Evolutionary conservation across 1,140 invertebrate species (phyloP).

Genomic region (Halesus radiatus): DNA sequence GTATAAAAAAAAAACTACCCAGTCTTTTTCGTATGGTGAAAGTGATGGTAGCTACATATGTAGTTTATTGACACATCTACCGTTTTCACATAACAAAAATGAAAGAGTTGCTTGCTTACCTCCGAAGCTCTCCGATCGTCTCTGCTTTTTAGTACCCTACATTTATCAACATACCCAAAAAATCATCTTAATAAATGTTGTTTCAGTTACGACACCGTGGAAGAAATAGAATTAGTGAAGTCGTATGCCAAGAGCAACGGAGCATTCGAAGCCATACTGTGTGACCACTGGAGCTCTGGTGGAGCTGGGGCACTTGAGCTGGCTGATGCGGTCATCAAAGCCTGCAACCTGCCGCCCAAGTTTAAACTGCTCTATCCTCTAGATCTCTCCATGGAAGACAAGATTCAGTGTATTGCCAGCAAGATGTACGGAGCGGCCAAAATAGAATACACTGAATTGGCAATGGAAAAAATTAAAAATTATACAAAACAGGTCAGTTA

Average conservation of each 20-base stretch:
- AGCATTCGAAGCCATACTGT: conserved; percentile 89
- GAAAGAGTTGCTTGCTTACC: too few relatives aligned
- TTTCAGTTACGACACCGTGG: conserved; percentile 85
- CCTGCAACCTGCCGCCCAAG: conserved; percentile 74
- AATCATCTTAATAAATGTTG: too few relatives aligned
- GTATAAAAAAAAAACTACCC: conserved; percentile 58
- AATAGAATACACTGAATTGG: conserved; percentile 82
- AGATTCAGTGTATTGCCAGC: conserved; percentile 91
- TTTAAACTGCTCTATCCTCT: conserved; percentile 91
- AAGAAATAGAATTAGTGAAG: conserved; percentile 88
- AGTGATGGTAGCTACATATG: too few relatives aligned
- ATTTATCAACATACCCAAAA: not conserved
- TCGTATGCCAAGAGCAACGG: conserved; percentile 81
- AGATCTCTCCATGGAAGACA: conserved; percentile 83
- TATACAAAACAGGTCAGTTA: conserved; percentile 70
- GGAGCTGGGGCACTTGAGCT: conserved; percentile 89
- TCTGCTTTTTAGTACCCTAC: too few relatives aligned
- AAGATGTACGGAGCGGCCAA: conserved; percentile 97
- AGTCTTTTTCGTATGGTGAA: too few relatives aligned
- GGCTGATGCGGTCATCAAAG: conserved; percentile 88
- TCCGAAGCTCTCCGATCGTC: too few relatives aligned
- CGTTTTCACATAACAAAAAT: too few relatives aligned
- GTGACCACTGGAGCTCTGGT: conserved; percentile 92
- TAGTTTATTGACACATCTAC: too few relatives aligned
- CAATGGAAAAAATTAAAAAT: conserved; percentile 76